Base-by-base conservation (phyloP, 1,140 invertebrate species). In the Elymnias hypermnestra region DNA sequence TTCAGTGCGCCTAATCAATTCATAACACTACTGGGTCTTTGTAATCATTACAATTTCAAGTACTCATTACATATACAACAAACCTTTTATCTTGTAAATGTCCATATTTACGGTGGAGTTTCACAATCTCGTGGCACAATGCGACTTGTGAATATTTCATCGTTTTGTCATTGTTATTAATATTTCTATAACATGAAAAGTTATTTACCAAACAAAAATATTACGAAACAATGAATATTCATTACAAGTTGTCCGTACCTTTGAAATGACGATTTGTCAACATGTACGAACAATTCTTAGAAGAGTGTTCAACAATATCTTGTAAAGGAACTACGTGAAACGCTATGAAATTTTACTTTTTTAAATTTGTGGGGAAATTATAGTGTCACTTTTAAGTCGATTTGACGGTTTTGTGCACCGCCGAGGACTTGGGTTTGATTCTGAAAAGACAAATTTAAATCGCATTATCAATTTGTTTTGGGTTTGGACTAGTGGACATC, bases 101-200 rank as follows among this genome's bases (percentile, higher is more conserved):
- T 49, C 45, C 56, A 37, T 43, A 28, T 50, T 70, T 62, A 50
- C 56, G 53, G 59, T 48, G 43, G 56, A 62, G 64, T 72, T 76
- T 74, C 63, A 71, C 62, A 69, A 66, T 55, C 45, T 53, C 23
- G 42, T 33, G 55, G 40, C 38, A 78, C 71, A 78, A 72, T 68
- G 57, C 39, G 45, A 18, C 63, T 67, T 53, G 60, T 75, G 63
- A 77, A 81, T 78, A 77, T 76, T 74, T 70, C 65, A 75, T 73
- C 55, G 58, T 73, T 73, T 61, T 48, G 60, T 65, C 57, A 47
- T 54, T 61, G 57, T 57, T 56, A 51, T 65, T 61, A 64, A 54
- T 72, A 64, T 53, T 58, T 47, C 23, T 44, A 54, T 45, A 58
- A 44, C 43, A 61, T 61, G 60, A n/a, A 63, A 64, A 55, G 54